A percentile compares a stretch with the other conserved stretches of the same genome.
These are phyloP conservation scores for Pterocles orientalis DNA, from an alignment of 2,113 vertebrate species.

Conservation along the genomic window DNA sequence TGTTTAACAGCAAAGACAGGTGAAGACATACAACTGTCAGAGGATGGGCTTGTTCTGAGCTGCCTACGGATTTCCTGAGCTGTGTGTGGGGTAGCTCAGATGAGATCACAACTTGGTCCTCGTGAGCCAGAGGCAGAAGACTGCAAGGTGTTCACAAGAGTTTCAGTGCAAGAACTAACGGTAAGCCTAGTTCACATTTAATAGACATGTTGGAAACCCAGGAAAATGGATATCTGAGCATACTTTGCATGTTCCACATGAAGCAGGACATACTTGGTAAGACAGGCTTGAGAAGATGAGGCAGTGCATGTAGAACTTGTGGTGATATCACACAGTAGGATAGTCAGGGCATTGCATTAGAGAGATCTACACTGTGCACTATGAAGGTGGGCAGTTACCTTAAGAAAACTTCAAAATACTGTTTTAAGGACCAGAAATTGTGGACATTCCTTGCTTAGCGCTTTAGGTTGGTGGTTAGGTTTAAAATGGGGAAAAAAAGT, in stretches of 20 bases:
- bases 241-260: background rate
- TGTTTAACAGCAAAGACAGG: background rate
- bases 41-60: background rate
- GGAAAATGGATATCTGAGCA: background rate
- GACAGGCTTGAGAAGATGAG: background rate
- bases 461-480: background rate
- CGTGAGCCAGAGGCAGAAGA: background rate
- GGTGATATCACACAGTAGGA: background rate
- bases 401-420: background rate
- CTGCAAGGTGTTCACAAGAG: background rate
- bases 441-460: background rate
- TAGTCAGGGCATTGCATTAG: background rate
- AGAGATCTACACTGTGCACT: background rate
- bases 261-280: background rate
- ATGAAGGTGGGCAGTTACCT: background rate
- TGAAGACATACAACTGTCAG: background rate
- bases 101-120: background rate
- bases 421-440: background rate
- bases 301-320: background rate
- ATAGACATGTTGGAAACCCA: background rate
- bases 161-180: background rate
- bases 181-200: background rate
- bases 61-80: background rate
- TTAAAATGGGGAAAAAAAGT: background rate
- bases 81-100: accelerated